A percentile compares a stretch with the other conserved stretches of the same genome.
These are phyloP conservation scores for Drosophila melanica DNA, from an alignment of 1,140 invertebrate genomes.

Conservation along the genomic window DNA sequence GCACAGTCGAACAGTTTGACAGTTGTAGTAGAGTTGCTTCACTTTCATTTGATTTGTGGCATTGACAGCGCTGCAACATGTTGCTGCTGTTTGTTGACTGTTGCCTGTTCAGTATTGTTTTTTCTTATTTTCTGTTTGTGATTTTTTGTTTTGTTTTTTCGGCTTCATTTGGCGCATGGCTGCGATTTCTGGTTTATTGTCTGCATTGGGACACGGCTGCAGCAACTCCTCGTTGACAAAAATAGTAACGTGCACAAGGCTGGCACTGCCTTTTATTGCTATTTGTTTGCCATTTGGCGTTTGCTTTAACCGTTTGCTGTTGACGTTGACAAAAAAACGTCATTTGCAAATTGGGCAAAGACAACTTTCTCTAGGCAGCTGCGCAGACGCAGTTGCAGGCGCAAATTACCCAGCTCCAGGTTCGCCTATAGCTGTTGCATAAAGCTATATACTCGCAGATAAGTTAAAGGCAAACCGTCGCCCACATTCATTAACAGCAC, in stretches of 20 bases:
- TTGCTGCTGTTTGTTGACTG: constrained; percentile 34
- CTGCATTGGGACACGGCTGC: constrained; percentile 23
- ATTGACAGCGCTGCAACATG: constrained; percentile 45
- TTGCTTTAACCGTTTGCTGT: constrained; percentile 58
- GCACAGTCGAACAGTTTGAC: constrained; percentile 23
- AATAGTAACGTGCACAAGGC: constrained; percentile 71
- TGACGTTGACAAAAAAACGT: constrained; percentile 83
- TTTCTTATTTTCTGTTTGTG: constrained; percentile 24
- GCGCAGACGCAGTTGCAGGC: constrained; percentile 50
- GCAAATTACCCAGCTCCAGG: constrained; percentile 40
- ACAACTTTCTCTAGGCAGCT: constrained; percentile 81
- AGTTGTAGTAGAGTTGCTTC: constrained; percentile 44
- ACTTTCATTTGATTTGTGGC: constrained; percentile 69
- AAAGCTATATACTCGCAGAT: constrained; percentile 72
- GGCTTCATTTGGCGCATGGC: constrained; percentile 48
- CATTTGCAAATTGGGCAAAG: constrained; percentile 82
- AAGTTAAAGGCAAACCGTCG: constrained; percentile 66
- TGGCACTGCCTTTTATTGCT: constrained; percentile 79
- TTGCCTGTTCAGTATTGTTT: constrained; percentile 28
- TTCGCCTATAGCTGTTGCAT: constrained; percentile 62
- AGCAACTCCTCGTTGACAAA: constrained; percentile 68
- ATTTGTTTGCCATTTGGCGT: constrained; percentile 68
- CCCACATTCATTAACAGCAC: constrained; percentile 81
- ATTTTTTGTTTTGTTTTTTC: constrained; percentile 28
- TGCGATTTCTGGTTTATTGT: constrained; percentile 64